Conservation (phyloP, 2,888 invertebrate species). For the Pachycephus smyrnensis region DNA sequence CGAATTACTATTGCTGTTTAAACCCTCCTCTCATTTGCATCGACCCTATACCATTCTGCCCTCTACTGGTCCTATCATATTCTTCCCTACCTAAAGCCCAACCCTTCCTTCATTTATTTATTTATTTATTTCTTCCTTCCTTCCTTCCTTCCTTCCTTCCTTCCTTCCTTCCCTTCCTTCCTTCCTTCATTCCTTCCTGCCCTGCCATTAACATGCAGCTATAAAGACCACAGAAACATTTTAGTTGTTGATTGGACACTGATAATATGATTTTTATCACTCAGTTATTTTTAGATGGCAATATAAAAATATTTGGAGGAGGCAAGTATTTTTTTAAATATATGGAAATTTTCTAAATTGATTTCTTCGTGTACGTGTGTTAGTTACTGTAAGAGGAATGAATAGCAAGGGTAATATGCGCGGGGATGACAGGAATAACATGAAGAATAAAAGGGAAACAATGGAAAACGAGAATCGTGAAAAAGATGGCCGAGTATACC, state of each 20-base stretch:
- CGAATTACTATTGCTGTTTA: constrained; percentile 57
- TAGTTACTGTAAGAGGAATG: not conserved
- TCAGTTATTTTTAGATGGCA: not conserved
- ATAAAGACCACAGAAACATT: not conserved
- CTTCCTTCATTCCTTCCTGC: constrained; percentile 18
- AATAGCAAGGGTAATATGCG: not conserved
- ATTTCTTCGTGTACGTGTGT: not conserved
- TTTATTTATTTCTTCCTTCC: constrained; percentile 10
- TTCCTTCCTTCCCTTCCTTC: constrained; percentile 17
- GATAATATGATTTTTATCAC: constrained; percentile 18
- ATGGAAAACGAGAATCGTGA: not conserved
- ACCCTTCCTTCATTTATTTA: not conserved
- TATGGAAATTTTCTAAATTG: not conserved
- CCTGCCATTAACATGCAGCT: constrained; percentile 10
- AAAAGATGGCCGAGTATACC: not conserved
- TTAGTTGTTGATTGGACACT: not conserved
- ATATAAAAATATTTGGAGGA: not conserved
- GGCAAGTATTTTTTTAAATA: not conserved
- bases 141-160: constrained; percentile 19
- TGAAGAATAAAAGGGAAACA: not conserved
- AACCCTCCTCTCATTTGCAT: constrained; percentile 19
- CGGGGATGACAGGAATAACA: constrained; percentile 21
- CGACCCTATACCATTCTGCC: not conserved
- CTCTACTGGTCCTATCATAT: not conserved
- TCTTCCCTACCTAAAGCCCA: not conserved